Base-by-base conservation (phyloP, 1,140 invertebrate species). In the Holcopasites calliopsidis region DNA sequence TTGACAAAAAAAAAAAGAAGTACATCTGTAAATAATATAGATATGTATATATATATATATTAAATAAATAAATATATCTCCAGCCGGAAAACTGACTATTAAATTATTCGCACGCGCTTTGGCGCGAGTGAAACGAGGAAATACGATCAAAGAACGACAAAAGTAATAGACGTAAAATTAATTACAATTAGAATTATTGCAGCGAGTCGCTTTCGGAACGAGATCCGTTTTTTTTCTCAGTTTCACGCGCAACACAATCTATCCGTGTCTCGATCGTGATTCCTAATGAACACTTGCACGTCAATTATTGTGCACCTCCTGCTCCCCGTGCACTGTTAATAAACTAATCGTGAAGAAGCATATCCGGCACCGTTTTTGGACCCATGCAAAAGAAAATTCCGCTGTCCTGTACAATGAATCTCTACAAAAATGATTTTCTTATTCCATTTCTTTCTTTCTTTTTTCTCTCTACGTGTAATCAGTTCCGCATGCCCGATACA, bases 401-500 rank as follows among this genome's bases (percentile, higher is more conserved):
- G 16, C 42, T 69, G 31, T 21, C 64, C 35, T 62, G 33, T 42
- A 76, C 28, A 71, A 76, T 52, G n/a, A 54, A 44, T 35, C 28
- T 74, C 57, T 74, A 71, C 35, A 71, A 76, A 82, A 80, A 74
- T 40, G 58, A 31, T 40, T 38, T 26, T 13, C n/a, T 54, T 31
- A 10, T 55, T 26, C 68, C 38, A 13, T 75, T 42, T 5, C 54
- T 40, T 38, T 26, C 21, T 28, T 54, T 31, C 10, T 55, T 26
- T 71, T 42, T 18, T 75, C 35, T 5, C 54, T 84, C 77, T 76
- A 80, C 33, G 55, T 65, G 33, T 82, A 83, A 77, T 85, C 83
- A 86, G 84, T 86, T 86, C 84, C 35, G 83, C 66, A 77, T 23
- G 76, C 72, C 69, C 55, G 33, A 54, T 13, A 50, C 0, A 64